Evolutionary conservation across 2,888 invertebrate genomes (phyloP), one percentile per base, ranked within the genome.

Genomic region (Spodoptera littoralis): DNA sequence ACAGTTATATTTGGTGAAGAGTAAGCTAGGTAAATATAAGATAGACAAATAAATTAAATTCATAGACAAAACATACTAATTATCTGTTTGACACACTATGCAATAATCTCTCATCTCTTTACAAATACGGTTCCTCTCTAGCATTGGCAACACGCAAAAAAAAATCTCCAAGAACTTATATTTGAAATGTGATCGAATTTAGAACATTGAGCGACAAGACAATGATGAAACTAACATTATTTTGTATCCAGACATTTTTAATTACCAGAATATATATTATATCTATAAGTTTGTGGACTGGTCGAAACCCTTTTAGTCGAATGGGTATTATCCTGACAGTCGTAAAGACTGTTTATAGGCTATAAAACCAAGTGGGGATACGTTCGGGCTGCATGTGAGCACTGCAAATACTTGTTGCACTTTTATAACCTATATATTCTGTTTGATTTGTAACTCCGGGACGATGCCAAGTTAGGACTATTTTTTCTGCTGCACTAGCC

Each of bases 371-470:
- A 94, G 94, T 93, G 92, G 91, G 89, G 92, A 93, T 90, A 90
- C 83, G 82, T 83, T 85, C 83, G 80, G 84, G 77, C 82, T 84
- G 53, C 55, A 65, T 71, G 87, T 85, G 85, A 88, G 88, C 89
- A 87, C 90, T 92, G 89, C 89, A 87, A 87, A 90, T 93, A 94
- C 93, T 94, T 94, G 94, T 94, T 94, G 94, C 94, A 90, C 82
- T 93, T 94, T 94, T 94, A 94, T 91, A 92, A 90, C 91, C 93
- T 90, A 94, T 93, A 94, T 93, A 94, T 92, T 92, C 87, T 88
- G 88, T 92, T 92, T 93, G 94, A 94, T 94, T 94, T 94, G 94
- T 86, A 90, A 93, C 94, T 92, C 80, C 90, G 88, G 92, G 84
- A 84, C 86, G 85, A 81, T 81, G 84, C 82, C 83, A 86, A 88